Percentiles rank a stretch among this genome's conserved stretches.
Conservation (phyloP, 2,888 invertebrate species). For the Oxycera nigricornis region DNA sequence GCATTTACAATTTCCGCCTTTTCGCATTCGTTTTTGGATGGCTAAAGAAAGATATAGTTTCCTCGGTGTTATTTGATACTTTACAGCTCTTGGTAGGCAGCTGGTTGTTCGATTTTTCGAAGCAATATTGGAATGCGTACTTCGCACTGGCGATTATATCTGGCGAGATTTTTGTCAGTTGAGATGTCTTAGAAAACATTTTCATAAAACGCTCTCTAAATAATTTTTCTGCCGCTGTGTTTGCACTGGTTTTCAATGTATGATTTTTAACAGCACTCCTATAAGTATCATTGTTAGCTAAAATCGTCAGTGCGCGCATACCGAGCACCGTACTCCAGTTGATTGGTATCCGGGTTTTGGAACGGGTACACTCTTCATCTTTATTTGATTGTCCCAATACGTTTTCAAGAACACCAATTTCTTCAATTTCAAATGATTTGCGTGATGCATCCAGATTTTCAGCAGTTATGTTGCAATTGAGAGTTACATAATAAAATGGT, state of each 20-base stretch:
- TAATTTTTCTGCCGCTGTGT: conserved; percentile 48
- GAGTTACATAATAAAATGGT: background rate
- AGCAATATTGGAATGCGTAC: background rate
- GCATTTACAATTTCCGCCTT: too few relatives aligned
- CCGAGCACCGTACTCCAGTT: conserved; percentile 57
- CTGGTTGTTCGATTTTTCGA: too few relatives aligned
- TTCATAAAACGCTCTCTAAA: conserved; percentile 54
- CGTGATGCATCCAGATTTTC: background rate
- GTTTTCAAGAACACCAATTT: background rate
- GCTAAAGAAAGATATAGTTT: too few relatives aligned
- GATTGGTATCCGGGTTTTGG: conserved; percentile 49
- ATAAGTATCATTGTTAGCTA: background rate
- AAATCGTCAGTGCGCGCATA: conserved; percentile 52
- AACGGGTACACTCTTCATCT: background rate
- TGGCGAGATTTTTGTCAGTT: conserved; percentile 55
- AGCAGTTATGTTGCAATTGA: background rate
- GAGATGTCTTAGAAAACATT: conserved; percentile 54
- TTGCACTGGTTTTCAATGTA: background rate
- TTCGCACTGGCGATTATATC: background rate
- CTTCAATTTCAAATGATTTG: background rate
- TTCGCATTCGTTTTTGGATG: too few relatives aligned
- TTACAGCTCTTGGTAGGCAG: too few relatives aligned
- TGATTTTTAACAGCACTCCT: background rate
- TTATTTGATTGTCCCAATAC: background rate
- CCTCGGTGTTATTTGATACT: too few relatives aligned